Percentiles rank a stretch among this genome's conserved stretches.
Conservation (phyloP, 2,113 vertebrate genomes). For the Tor tambroides region DNA sequence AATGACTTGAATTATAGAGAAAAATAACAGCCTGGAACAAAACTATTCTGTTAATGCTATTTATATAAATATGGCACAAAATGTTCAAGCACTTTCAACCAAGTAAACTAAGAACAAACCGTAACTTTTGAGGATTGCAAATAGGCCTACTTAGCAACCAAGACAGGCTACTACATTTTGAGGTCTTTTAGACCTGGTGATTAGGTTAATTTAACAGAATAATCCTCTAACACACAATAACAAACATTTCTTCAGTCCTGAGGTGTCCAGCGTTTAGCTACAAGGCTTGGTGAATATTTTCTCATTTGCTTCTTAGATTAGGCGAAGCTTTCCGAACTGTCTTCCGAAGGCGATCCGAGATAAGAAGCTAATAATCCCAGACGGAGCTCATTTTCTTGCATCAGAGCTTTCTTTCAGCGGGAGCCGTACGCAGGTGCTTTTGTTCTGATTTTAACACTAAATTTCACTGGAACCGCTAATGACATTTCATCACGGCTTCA, state of each 20-base stretch:
- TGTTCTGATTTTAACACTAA: constrained; percentile 7
- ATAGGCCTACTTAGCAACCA: neutral
- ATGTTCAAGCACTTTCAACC: neutral
- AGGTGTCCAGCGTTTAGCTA: neutral
- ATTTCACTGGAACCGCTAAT: constrained; percentile 22
- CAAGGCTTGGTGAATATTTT: constrained; percentile 16
- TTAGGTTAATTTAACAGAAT: neutral
- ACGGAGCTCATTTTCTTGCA: constrained; percentile 41
- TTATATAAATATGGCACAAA: constrained; percentile 7
- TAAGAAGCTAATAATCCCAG: constrained; percentile 43
- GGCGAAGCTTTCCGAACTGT: neutral
- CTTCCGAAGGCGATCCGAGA: constrained; percentile 27
- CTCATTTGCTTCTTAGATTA: neutral
- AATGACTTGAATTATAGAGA: neutral
- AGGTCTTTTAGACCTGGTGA: neutral
- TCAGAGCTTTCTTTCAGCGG: neutral
- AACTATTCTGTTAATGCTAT: neutral
- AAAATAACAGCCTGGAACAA: neutral
- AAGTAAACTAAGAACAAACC: neutral
- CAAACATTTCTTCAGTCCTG: neutral
- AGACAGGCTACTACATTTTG: neutral
- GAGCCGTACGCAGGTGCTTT: constrained; percentile 27
- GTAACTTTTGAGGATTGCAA: neutral
- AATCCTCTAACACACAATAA: neutral
- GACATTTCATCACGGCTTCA: constrained; percentile 26